These are phyloP conservation scores for Smithornis capensis DNA, from an alignment of 2,113 vertebrate species.

Conservation along the genomic window DNA sequence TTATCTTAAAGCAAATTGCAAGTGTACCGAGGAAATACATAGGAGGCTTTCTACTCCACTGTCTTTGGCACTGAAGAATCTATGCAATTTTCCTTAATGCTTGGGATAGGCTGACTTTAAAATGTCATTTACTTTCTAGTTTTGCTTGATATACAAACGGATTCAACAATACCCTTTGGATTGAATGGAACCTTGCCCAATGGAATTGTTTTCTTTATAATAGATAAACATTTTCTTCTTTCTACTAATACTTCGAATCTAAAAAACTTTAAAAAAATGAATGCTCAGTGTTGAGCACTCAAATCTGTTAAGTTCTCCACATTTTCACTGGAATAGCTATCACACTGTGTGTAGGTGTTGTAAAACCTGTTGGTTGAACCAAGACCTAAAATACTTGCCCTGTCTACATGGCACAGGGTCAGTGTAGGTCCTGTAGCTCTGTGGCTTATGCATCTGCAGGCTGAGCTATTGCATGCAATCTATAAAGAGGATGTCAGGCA, in stretches of 20 bases:
- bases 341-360: neutral
- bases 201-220: neutral
- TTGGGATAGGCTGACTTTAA: neutral
- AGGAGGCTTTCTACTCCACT: neutral
- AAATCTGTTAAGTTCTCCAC: neutral
- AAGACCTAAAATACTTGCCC: neutral
- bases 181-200: neutral
- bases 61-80: neutral
- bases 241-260: neutral
- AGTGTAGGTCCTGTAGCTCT: neutral
- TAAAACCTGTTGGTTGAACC: neutral
- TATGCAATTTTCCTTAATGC: neutral
- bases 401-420: neutral
- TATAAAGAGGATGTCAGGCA: neutral
- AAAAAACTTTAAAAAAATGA: neutral
- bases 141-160: neutral
- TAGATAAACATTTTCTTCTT: neutral
- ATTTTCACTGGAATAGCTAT: neutral
- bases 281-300: neutral
- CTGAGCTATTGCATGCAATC: neutral
- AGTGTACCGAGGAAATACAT: neutral
- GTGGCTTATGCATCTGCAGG: neutral
- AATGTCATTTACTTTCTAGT: neutral
- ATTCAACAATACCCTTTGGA: neutral
- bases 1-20: neutral